phyloP scores from a whole-genome alignment of 2,113 vertebrate genomes.

The Centrocercus urophasianus region DNA sequence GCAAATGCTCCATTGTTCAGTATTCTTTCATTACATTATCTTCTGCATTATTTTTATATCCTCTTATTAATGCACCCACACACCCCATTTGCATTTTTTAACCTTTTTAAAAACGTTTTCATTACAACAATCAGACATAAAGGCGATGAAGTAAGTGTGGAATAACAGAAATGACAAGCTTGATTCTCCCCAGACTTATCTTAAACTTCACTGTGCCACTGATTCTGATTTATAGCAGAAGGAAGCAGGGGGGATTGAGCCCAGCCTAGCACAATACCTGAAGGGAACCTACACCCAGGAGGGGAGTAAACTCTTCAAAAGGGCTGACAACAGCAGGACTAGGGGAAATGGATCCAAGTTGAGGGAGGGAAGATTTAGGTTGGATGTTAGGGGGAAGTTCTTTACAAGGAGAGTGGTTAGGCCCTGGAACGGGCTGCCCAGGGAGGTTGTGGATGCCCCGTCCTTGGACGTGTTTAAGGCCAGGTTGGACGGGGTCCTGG shows the following conservation, averaged over 20 bases:
- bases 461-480: no score
- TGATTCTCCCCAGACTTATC: slow-evolving; percentile 17
- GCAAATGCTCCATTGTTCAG: slow-evolving; percentile 69
- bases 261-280: background rate
- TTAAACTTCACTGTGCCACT: background rate
- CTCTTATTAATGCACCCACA: slow-evolving; percentile 76
- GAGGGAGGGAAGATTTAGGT: no score
- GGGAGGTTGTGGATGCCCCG: no score
- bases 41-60: slow-evolving; percentile 76
- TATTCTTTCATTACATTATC: slow-evolving; percentile 64
- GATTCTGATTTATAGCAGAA: slow-evolving; percentile 29
- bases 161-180: slow-evolving; percentile 52
- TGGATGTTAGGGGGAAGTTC: no score
- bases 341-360: no score
- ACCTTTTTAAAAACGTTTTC: slow-evolving; percentile 55
- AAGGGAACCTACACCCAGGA: no score
- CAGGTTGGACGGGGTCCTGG: no score
- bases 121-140: slow-evolving; percentile 55
- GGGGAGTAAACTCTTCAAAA: no score
- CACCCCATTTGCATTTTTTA: slow-evolving; percentile 76
- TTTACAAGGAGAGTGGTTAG: no score
- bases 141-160: slow-evolving; percentile 34
- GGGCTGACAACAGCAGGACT: no score
- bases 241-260: background rate
- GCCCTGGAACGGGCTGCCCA: no score